Evolutionary conservation across 1,140 invertebrate genomes (phyloP), one percentile per base, ranked within the genome.

Genomic region (Lordiphosa collinella): DNA sequence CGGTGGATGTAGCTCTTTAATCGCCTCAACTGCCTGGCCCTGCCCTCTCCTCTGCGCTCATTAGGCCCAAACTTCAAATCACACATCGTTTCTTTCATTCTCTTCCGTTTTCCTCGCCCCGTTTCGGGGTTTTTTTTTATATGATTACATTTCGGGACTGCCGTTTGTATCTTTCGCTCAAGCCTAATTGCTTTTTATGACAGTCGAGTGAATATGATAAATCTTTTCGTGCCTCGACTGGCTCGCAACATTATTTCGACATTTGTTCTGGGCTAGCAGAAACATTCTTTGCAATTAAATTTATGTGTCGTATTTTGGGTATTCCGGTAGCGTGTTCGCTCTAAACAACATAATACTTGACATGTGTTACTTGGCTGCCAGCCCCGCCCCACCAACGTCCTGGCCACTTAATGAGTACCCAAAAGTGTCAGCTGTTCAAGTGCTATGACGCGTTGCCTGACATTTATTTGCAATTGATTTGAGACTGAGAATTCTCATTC

Each of bases 101-200:
- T 67, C 41, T 57, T 64, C 46, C 54, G 46, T 52, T 47, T 64
- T 48, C 55, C 35, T 40, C 22, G 41, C 48, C 49, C 53, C 29
- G 12, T 43, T 43, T 11, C 16, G n/a, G 22, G 29, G 10, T 54
- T 49, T 46, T 52, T 35, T 51, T 18, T 51, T 61, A 59, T 68
- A 76, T 84, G 57, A 68, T 71, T 68, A 84, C 61, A 82, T 84
- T 82, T 82, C 35, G 55, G 57, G 53, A 62, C 61, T 56, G 73
- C 57, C 48, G 52, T 51, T 52, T 60, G 44, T 72, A 49, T 80
- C 66, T 76, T 66, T 52, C 71, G 66, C 66, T 58, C 46, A 41
- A 57, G 78, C 71, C 76, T 82, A 82, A 82, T 82, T 82, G 78
- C 76, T 82, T 82, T 82, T 84, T 82, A 82, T 82, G 76, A 82